Evolutionary conservation across 1,140 invertebrate genomes (phyloP).

Genomic region (Drosophila albomicans): DNA sequence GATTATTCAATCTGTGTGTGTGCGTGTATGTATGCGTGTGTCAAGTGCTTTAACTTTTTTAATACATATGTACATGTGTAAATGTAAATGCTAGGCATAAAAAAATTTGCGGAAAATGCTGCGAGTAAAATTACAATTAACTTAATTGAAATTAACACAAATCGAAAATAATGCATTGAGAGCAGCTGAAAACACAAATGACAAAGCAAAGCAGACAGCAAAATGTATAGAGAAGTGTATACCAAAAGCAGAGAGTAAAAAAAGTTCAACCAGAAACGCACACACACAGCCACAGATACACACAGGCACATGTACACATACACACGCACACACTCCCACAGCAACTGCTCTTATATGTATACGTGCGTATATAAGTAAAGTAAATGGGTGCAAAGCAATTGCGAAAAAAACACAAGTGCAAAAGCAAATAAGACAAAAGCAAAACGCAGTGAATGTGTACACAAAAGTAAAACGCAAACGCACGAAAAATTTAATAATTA

Average conservation of each 20-base stretch:
- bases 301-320: conserved; percentile 30
- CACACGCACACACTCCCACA: conserved; percentile 10
- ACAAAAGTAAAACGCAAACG: conserved; percentile 36
- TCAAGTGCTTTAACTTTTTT: conserved; percentile 60
- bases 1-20: conserved; percentile 75
- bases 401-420: conserved; percentile 46
- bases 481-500: conserved; percentile 68
- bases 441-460: conserved; percentile 47
- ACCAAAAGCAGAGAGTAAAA: conserved; percentile 60
- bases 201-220: conserved; percentile 35
- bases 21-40: conserved; percentile 49
- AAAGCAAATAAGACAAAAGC: conserved; percentile 43
- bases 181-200: conserved; percentile 28
- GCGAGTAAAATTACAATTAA: conserved; percentile 31
- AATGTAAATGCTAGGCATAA: conserved; percentile 7
- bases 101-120: conserved; percentile 47
- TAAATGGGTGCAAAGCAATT: conserved; percentile 53
- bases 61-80: neutral
- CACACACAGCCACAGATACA: conserved; percentile 46
- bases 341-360: conserved; percentile 16
- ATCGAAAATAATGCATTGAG: conserved; percentile 9
- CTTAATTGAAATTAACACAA: conserved; percentile 47
- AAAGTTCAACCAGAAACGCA: conserved; percentile 58
- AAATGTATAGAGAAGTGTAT: conserved; percentile 52
- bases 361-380: conserved; percentile 41